These are phyloP conservation scores for Plagodis pulveraria DNA, from an alignment of 2,888 invertebrate species.

Conservation along the genomic window DNA sequence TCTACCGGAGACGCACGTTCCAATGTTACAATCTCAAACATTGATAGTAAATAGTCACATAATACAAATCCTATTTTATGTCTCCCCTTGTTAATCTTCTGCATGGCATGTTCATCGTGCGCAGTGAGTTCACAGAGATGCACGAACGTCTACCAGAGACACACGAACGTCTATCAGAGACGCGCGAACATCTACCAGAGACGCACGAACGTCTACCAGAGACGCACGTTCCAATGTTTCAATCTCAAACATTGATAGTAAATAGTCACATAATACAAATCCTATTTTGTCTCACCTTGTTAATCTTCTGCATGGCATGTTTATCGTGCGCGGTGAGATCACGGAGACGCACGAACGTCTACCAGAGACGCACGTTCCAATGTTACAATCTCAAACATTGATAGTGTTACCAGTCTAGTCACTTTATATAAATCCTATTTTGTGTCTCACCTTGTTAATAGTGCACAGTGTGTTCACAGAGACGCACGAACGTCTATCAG, in stretches of 20 bases:
- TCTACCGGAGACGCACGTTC: constrained; percentile 93
- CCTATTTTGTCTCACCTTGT: not conserved
- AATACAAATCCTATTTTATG: no score
- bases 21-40: constrained; percentile 97
- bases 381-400: constrained; percentile 87
- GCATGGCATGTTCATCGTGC: constrained; percentile 96
- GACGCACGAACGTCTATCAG: constrained; percentile 96
- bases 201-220: no score
- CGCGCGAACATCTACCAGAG: no score
- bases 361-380: constrained; percentile 95
- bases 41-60: no score
- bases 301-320: constrained; percentile 89
- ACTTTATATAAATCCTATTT: not conserved
- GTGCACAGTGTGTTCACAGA: constrained; percentile 96
- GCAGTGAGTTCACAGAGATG: constrained; percentile 96
- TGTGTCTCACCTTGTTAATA: constrained; percentile 91
- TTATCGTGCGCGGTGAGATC: constrained; percentile 98
- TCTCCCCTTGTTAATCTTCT: constrained; percentile 89
- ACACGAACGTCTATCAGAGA: constrained; percentile 97
- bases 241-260: constrained; percentile 62
- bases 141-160: constrained; percentile 96
- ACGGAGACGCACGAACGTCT: constrained; percentile 96
- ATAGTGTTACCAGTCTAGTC: no score
- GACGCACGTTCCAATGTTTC: constrained; percentile 96
- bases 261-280: no score